Percentiles rank a stretch among this genome's conserved stretches.
phyloP scores from a whole-genome alignment of 2,797 vertebrate species.

The Muscicapa striata region DNA sequence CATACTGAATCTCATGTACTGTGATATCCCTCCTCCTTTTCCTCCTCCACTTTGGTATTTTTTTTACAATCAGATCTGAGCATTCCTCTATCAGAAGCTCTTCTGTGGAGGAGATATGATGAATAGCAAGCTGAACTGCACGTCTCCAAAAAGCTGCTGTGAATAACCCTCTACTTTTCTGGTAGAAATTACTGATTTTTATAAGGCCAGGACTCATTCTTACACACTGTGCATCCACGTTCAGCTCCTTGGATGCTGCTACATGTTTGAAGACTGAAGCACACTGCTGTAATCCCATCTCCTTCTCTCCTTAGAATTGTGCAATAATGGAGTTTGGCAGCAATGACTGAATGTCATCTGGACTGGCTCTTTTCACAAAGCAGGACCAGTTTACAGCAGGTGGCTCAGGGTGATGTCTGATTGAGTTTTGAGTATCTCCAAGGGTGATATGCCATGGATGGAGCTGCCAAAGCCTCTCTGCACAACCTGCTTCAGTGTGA shows the following conservation, averaged over 20 bases:
- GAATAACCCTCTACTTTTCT: background rate
- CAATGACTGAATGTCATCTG: background rate
- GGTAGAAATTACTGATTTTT: background rate
- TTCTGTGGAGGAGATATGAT: background rate
- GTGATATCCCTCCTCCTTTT: constrained; percentile 62
- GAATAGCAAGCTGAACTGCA: background rate
- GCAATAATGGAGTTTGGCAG: background rate
- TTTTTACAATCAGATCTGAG: constrained; percentile 71
- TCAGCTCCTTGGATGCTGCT: background rate
- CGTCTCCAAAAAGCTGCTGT: background rate
- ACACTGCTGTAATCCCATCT: background rate
- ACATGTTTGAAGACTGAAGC: background rate
- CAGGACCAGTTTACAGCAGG: background rate
- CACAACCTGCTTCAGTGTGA: background rate
- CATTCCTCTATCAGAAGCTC: constrained; percentile 63
- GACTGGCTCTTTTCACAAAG: background rate
- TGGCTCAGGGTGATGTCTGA: background rate
- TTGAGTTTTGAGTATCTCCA: background rate
- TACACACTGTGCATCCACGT: background rate
- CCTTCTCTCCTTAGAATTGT: background rate
- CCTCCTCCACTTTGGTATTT: constrained; percentile 5
- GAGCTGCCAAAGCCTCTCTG: background rate
- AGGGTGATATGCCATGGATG: background rate
- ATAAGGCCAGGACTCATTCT: background rate
- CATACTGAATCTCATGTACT: constrained; percentile 75